Percentiles rank a stretch among this genome's conserved stretches.
Evolutionary conservation across 2,888 invertebrate species (phyloP).

Genomic region (Tryphoninae sp.): DNA sequence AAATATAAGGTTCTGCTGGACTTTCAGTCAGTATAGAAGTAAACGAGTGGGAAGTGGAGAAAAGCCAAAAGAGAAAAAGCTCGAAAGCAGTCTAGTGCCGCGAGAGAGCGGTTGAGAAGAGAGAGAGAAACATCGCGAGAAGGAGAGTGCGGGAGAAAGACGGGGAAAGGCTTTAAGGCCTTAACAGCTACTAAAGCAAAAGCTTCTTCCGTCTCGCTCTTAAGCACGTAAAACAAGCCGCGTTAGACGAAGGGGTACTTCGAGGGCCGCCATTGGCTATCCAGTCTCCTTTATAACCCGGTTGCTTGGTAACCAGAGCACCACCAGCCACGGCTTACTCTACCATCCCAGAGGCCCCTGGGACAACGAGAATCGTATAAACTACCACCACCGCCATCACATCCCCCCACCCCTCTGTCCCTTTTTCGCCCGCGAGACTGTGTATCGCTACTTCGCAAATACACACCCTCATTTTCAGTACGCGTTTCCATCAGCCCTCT

Average conservation of each 20-base stretch:
- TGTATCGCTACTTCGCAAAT: constrained; percentile 47
- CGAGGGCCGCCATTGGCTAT: constrained; percentile 81
- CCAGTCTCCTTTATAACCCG: constrained; percentile 78
- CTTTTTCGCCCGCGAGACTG: constrained; percentile 32
- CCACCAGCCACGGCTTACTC: constrained; percentile 42
- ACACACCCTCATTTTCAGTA: constrained; percentile 55
- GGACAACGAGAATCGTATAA: constrained; percentile 67
- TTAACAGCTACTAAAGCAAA: constrained; percentile 81
- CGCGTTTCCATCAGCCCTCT: constrained; percentile 43
- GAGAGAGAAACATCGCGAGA: constrained; percentile 5
- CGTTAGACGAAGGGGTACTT: constrained; percentile 78
- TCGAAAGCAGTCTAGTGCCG: constrained; percentile 5
- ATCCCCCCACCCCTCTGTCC: constrained; percentile 53
- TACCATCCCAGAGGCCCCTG: constrained; percentile 65
- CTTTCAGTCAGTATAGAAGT: neutral
- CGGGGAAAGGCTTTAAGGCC: constrained; percentile 72
- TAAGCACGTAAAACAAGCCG: constrained; percentile 79
- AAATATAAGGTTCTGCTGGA: neutral
- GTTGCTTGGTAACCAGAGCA: constrained; percentile 79
- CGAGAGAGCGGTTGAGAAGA: neutral
- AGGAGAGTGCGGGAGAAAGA: constrained; percentile 22
- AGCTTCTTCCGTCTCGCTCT: constrained; percentile 78
- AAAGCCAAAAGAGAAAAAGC: constrained; percentile 44
- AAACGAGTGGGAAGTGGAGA: constrained; percentile 5
- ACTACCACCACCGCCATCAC: constrained; percentile 68